phyloP scores from a whole-genome alignment of 2,113 vertebrate species.

The Cathartes aura region DNA sequence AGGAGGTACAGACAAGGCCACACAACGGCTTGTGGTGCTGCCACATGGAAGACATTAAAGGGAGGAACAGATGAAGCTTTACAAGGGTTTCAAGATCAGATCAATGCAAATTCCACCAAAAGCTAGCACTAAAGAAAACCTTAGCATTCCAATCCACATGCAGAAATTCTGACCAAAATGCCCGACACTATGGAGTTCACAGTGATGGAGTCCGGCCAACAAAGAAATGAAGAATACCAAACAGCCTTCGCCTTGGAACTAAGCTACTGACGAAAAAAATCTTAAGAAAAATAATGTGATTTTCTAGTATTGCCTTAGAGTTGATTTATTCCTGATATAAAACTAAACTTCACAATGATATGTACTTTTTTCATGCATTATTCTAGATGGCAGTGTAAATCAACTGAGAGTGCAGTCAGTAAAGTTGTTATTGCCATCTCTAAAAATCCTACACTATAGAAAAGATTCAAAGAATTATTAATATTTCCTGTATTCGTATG shows the following conservation, averaged over 20 bases:
- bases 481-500: neutral
- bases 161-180: neutral
- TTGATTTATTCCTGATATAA: neutral
- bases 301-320: neutral
- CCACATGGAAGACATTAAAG: neutral
- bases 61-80: neutral
- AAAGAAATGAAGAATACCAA: neutral
- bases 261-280: neutral
- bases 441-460: neutral
- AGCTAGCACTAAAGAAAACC: neutral
- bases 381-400: slow-evolving; percentile 52
- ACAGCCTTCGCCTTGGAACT: neutral
- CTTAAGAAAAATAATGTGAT: neutral
- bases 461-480: neutral
- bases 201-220: neutral
- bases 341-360: neutral
- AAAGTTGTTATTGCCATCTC: slow-evolving; percentile 18
- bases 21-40: accelerated
- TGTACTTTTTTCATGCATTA: neutral
- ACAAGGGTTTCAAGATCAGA: neutral
- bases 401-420: neutral
- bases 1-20: neutral
- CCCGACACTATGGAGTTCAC: accelerated
- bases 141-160: accelerated
- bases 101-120: neutral